Percentiles rank a stretch among this genome's conserved stretches.
Evolutionary conservation across 2,113 vertebrate genomes (phyloP).

Genomic region (Ptilorrhoa leucosticta): DNA sequence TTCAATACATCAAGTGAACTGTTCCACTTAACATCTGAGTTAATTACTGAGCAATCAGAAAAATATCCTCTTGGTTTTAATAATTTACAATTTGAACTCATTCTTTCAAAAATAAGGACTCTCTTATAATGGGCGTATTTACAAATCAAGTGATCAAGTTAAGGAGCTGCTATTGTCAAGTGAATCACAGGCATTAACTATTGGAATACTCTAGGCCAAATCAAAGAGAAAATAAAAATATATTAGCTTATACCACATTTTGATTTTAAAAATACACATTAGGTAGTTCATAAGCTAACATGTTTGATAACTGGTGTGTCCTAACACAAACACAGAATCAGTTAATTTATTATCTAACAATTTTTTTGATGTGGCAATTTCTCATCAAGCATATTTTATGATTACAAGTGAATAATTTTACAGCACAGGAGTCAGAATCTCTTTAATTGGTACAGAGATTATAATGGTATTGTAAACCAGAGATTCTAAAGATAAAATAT

Average conservation of each 20-base stretch:
- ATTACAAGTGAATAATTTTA: neutral
- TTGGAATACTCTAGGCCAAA: neutral
- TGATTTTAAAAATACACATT: neutral
- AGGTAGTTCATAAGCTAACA: neutral
- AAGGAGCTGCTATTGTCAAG: neutral
- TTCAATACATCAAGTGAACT: neutral
- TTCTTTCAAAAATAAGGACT: neutral
- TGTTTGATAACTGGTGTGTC: neutral
- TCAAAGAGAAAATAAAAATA: neutral
- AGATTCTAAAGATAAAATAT: slow-evolving; percentile 9
- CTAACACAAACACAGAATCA: neutral
- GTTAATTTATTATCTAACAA: neutral
- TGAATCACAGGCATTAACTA: neutral
- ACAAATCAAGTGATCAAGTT: neutral
- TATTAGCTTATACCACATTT: neutral
- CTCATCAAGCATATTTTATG: neutral
- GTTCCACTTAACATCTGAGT: neutral
- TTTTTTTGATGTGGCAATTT: neutral
- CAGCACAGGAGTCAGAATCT: neutral
- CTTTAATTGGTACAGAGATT: neutral
- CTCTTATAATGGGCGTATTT: neutral
- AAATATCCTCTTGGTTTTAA: neutral
- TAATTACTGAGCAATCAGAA: neutral
- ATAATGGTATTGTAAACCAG: too few species aligned
- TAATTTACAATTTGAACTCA: neutral